Conservation (phyloP, 1,140 invertebrate genomes). For the Stenopsyche tienmushanensis region DNA sequence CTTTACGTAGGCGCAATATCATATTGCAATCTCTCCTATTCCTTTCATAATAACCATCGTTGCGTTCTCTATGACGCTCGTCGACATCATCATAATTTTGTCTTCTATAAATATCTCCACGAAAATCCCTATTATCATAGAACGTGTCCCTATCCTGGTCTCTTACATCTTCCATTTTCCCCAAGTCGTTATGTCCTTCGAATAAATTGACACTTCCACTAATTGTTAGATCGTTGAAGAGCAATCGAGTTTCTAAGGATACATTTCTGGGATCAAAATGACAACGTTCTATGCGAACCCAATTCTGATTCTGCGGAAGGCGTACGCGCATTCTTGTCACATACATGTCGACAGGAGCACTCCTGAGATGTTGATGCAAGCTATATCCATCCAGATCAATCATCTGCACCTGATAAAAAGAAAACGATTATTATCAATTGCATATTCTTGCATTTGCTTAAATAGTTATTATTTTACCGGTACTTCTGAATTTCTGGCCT, state of each 20-base stretch:
- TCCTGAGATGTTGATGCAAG: conserved; percentile 60
- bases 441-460: not conserved
- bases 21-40: conserved; percentile 68
- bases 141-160: conserved; percentile 34
- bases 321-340: conserved; percentile 64
- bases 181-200: conserved; percentile 50
- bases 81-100: conserved; percentile 18
- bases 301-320: conserved; percentile 60
- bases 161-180: conserved; percentile 26
- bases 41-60: conserved; percentile 42
- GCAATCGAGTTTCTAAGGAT: conserved; percentile 71
- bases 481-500: conserved; percentile 54
- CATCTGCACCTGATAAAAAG: conserved; percentile 50
- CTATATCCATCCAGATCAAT: conserved; percentile 65
- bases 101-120: conserved; percentile 45
- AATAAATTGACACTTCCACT: conserved; percentile 70
- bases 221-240: conserved; percentile 76
- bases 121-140: conserved; percentile 34
- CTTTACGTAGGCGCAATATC: conserved; percentile 72
- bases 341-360: conserved; percentile 64
- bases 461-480: conserved; percentile 45
- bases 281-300: conserved; percentile 72
- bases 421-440: not conserved
- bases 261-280: conserved; percentile 70
- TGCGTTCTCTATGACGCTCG: conserved; percentile 16